Evolutionary conservation across 2,797 vertebrate genomes (phyloP), one percentile per base, ranked within the genome.

Genomic region (Todus mexicanus): DNA sequence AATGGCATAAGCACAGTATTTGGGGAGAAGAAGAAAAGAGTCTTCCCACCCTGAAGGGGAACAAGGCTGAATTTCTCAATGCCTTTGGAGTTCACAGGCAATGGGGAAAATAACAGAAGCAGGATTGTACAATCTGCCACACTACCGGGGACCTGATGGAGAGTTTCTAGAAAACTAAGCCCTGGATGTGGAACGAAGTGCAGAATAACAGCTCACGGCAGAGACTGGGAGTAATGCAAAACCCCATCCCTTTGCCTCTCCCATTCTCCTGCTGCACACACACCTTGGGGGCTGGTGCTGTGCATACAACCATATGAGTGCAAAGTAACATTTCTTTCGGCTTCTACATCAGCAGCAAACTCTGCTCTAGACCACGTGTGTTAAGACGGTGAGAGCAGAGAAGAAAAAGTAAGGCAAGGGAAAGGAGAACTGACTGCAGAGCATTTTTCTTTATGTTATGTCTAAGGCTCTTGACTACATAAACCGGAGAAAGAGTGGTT

Each of bases 11-110:
- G 48, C 10, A 23, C 8, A 2, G 21, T 42, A 74, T 87, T 19
- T 23, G 9, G 12, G 2, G 21, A 3, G 13, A 1, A 8, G 9
- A 2, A 7, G 7, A 23, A 10, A 50, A 16, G 42, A 15, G 3
- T 43, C 27, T 17, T 13, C 5, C 82, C 4, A 43, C 40, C 25
- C 19, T 63, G 20, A 51, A 60, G 37, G 23, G 33, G 12, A 91
- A 60, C 9, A 64, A 21, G 3, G 73, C 37, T 53, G 20, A 54
- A 64, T 25, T 87, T 70, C 42, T 21, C 40, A 29, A 31, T 54
- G 21, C 7, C 12, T 21, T 9, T 33, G 57, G 31, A 65, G 21
- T 40, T 78, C 83, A 73, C 43, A 86, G 27, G 38, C 43, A 66
- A 12, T 1, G 0, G 9, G 45, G 15, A 66, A 89, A 79, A 31